Conservation (phyloP, 2,888 invertebrate species). For the Proisotoma minuta region DNA sequence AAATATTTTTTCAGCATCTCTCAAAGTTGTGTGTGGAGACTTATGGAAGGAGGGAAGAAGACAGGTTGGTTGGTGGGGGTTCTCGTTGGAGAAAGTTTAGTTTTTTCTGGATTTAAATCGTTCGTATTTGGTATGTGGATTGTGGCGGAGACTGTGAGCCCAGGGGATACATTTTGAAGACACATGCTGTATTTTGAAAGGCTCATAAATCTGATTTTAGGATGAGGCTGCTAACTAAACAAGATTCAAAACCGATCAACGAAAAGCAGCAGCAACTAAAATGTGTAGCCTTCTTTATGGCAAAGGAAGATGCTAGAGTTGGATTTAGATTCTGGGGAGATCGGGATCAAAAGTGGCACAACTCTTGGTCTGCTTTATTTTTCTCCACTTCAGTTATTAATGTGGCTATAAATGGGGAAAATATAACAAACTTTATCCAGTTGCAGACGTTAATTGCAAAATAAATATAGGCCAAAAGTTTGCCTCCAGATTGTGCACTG, state of each 20-base stretch:
- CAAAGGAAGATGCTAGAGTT: background rate
- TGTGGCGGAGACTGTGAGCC: constrained; percentile 4
- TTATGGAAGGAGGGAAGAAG: too few species aligned
- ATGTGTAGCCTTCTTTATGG: background rate
- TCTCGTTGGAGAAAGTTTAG: too few species aligned
- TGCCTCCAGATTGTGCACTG: too few species aligned
- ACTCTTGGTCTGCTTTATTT: too few species aligned
- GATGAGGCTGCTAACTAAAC: constrained; percentile 9
- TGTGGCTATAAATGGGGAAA: too few species aligned
- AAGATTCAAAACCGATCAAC: constrained; percentile 12
- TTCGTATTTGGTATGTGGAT: background rate
- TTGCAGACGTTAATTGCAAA: too few species aligned
- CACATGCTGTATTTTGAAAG: constrained; percentile 33
- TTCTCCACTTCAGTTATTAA: too few species aligned
- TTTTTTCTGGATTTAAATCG: background rate
- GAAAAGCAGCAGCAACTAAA: background rate
- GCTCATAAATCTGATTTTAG: constrained; percentile 31
- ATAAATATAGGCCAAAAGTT: too few species aligned
- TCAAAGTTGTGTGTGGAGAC: too few species aligned
- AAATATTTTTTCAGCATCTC: too few species aligned
- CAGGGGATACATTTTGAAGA: constrained; percentile 33
- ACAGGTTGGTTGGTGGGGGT: too few species aligned
- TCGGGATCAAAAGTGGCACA: background rate
- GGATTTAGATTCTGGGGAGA: background rate
- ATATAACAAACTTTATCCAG: too few species aligned